Percentiles rank a stretch among this genome's conserved stretches.
Conservation (phyloP, 1,140 invertebrate species). For the Amyelois transitella region DNA sequence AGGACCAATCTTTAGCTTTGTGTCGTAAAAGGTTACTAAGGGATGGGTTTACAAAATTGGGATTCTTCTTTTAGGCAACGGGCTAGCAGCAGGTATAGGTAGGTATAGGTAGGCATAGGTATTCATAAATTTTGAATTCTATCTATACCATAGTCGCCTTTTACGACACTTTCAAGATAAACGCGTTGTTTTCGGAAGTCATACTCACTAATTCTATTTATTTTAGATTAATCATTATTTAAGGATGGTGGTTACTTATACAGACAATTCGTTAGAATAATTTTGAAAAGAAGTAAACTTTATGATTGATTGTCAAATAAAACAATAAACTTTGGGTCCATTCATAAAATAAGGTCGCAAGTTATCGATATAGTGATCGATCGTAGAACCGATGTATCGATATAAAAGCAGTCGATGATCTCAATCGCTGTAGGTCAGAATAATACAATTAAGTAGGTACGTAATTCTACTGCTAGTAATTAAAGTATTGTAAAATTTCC, state of each 20-base stretch:
- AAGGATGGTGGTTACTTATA: not conserved
- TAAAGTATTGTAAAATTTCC: not conserved
- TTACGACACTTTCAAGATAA: no score
- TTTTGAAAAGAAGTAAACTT: slow-evolving; percentile 6
- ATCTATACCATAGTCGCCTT: not conserved
- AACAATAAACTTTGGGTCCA: slow-evolving; percentile 30
- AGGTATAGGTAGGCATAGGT: no score
- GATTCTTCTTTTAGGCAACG: not conserved
- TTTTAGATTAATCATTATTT: no score
- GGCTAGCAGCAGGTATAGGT: not conserved
- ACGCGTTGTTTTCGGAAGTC: no score
- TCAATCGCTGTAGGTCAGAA: slow-evolving; percentile 43
- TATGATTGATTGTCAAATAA: slow-evolving; percentile 29
- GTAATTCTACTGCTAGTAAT: slow-evolving; percentile 5
- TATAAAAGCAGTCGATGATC: slow-evolving; percentile 33
- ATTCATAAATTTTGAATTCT: not conserved
- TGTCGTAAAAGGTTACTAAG: not conserved
- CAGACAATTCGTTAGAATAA: not conserved
- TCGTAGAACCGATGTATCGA: slow-evolving; percentile 30
- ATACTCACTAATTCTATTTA: no score
- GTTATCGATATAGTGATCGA: slow-evolving; percentile 29
- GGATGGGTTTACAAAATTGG: no score
- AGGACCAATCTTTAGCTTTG: not conserved
- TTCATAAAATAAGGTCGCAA: slow-evolving; percentile 22
- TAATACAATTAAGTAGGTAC: slow-evolving; percentile 8